Conservation (phyloP, 1,140 invertebrate genomes). For the Harlomillsia oculata region DNA sequence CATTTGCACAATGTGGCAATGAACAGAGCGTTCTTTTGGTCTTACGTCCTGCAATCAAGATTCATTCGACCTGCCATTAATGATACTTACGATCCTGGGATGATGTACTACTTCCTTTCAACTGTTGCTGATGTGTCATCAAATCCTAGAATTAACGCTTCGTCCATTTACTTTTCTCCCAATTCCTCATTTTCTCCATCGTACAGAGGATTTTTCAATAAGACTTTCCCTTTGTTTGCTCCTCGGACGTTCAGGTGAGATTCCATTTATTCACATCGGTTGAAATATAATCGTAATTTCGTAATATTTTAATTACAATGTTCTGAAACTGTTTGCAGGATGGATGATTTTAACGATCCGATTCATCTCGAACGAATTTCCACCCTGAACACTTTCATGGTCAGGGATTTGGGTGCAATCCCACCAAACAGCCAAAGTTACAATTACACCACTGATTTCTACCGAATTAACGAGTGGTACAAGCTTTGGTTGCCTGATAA, state of each 20-base stretch:
- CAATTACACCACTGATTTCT: constrained; percentile 84
- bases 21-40: constrained; percentile 89
- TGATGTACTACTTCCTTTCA: constrained; percentile 96
- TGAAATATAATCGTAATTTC: background rate
- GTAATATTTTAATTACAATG: constrained; percentile 17
- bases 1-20: constrained; percentile 94
- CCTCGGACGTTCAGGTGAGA: constrained; percentile 68
- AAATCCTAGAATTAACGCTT: constrained; percentile 85
- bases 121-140: constrained; percentile 88
- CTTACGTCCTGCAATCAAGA: constrained; percentile 83
- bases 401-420: constrained; percentile 73
- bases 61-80: constrained; percentile 69
- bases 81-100: constrained; percentile 79
- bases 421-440: constrained; percentile 56
- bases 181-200: constrained; percentile 91
- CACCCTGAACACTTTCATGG: constrained; percentile 75
- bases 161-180: constrained; percentile 86
- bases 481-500: constrained; percentile 73
- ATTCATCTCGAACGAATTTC: constrained; percentile 80
- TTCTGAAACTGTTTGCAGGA: constrained; percentile 42
- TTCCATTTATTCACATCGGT: background rate
- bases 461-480: constrained; percentile 88
- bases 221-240: constrained; percentile 88
- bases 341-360: constrained; percentile 89
- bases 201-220: constrained; percentile 92